These are phyloP conservation scores for Stenodema calcarata DNA, from an alignment of 2,888 invertebrate genomes.

Conservation along the genomic window DNA sequence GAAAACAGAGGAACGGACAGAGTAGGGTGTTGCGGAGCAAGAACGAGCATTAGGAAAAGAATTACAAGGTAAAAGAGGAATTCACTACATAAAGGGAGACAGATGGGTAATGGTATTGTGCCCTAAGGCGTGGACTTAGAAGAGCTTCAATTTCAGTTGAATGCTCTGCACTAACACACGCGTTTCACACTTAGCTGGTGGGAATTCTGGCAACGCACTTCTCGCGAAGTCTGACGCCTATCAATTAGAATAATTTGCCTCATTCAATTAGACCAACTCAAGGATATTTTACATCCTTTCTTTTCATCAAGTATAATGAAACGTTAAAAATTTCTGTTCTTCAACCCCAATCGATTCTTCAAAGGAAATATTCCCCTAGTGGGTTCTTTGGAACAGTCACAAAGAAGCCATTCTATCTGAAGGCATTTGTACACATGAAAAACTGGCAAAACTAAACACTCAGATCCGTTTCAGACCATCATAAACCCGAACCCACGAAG, in stretches of 20 bases:
- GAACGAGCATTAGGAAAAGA: conserved; percentile 14
- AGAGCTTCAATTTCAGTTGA: conserved; percentile 26
- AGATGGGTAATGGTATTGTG: conserved; percentile 29
- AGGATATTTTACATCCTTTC: neutral
- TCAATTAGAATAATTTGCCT: neutral
- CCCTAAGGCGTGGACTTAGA: conserved; percentile 33
- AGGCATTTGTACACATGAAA: no score
- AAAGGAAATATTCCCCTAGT: neutral
- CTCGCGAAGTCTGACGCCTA: neutral
- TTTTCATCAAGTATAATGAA: neutral
- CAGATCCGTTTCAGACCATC: no score
- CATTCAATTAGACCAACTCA: neutral
- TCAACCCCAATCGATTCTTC: neutral
- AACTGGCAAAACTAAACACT: no score
- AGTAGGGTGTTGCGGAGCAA: neutral
- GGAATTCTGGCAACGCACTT: neutral
- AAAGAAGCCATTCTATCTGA: no score
- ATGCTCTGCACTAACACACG: neutral
- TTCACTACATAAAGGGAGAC: neutral
- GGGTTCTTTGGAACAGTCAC: no score
- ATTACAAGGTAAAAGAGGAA: conserved; percentile 1
- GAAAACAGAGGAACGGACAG: neutral
- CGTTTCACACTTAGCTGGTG: neutral
- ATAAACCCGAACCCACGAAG: no score
- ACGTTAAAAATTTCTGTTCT: neutral